These are phyloP conservation scores for Sarcophaga subvicina DNA, from an alignment of 2,888 invertebrate species.

Conservation along the genomic window DNA sequence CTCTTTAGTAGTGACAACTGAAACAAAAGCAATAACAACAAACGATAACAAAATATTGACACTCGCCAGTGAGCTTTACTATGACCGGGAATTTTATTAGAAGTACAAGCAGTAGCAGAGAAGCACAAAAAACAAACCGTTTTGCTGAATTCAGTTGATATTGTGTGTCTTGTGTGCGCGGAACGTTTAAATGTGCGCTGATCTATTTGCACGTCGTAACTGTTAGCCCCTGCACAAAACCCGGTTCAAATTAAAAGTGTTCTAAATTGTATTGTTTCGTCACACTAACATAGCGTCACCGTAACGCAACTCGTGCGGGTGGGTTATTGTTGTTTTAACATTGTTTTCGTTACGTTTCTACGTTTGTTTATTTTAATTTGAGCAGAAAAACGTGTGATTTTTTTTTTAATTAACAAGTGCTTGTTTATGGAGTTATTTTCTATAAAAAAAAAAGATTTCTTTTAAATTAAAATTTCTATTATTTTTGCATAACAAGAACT, in stretches of 20 bases:
- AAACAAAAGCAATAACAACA: slow-evolving; percentile 13
- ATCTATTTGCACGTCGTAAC: not conserved
- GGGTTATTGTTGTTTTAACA: not conserved
- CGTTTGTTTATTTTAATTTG: no score
- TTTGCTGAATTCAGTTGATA: slow-evolving; percentile 50
- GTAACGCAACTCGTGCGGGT: slow-evolving; percentile 5
- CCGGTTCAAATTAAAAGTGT: not conserved
- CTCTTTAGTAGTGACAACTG: no score
- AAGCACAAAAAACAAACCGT: not conserved
- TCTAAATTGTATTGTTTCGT: not conserved
- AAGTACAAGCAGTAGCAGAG: not conserved
- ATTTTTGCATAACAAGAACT: no score
- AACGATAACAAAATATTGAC: slow-evolving; percentile 2
- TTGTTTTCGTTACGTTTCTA: no score
- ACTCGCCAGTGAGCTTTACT: not conserved
- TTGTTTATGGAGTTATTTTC: no score
- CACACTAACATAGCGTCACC: not conserved
- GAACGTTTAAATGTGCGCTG: slow-evolving; percentile 25
- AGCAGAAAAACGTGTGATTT: no score
- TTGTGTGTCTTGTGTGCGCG: slow-evolving; percentile 44
- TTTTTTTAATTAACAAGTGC: no score
- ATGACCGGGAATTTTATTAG: slow-evolving; percentile 18
- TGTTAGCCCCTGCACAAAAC: not conserved
- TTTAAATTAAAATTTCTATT: no score
- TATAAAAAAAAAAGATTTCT: no score